Conservation (phyloP, 2,113 vertebrate species). For the Neotoma lepida region DNA sequence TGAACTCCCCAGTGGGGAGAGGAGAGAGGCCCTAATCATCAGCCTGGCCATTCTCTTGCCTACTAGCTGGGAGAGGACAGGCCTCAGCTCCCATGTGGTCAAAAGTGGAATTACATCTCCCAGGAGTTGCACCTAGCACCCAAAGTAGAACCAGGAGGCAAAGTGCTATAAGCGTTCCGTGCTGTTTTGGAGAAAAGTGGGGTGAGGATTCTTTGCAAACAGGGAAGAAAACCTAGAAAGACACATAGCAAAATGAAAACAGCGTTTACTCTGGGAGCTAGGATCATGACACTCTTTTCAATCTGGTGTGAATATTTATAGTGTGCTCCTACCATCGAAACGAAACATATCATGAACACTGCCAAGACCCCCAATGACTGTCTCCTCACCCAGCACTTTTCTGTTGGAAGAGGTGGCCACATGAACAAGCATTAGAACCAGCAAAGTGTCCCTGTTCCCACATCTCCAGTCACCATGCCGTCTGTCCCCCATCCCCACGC, state of each 20-base stretch:
- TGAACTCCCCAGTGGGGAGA: neutral
- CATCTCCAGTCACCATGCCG: neutral
- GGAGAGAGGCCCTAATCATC: neutral
- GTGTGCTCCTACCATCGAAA: neutral
- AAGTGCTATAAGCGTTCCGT: no score
- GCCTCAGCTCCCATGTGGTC: neutral
- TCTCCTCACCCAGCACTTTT: rapidly evolving
- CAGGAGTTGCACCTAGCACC: rapidly evolving
- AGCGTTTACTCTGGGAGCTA: rapidly evolving
- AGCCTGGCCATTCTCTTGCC: rapidly evolving
- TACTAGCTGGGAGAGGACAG: neutral
- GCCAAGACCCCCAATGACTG: rapidly evolving
- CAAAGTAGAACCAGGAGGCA: neutral
- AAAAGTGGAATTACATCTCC: neutral
- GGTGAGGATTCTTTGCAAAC: neutral
- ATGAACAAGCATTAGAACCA: rapidly evolving
- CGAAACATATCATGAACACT: rapidly evolving
- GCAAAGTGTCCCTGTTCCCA: neutral
- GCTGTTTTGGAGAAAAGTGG: neutral
- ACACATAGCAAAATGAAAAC: neutral
- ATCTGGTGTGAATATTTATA: neutral
- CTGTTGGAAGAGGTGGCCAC: neutral
- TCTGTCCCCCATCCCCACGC: no score
- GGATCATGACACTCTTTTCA: neutral
- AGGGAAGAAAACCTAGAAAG: neutral